Conservation (phyloP, 1,140 invertebrate species). For the Gyrodactylus bullatarudis region DNA sequence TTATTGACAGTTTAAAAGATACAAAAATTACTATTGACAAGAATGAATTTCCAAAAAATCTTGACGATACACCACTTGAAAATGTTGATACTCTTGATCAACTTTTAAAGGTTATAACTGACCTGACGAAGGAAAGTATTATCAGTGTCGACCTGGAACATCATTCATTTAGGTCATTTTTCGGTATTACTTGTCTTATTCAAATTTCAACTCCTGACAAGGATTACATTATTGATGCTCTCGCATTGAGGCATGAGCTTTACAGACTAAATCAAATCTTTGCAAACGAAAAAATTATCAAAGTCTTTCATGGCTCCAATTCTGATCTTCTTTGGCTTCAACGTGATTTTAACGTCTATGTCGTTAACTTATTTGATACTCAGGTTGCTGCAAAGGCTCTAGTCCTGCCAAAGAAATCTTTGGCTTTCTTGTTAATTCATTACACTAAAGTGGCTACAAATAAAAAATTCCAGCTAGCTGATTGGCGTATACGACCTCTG, state of each 20-base stretch:
- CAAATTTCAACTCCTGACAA: constrained; percentile 53
- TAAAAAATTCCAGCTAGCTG: constrained; percentile 63
- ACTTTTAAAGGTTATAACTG: constrained; percentile 30
- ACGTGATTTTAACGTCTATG: constrained; percentile 59
- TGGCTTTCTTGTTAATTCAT: constrained; percentile 38
- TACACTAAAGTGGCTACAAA: constrained; percentile 45
- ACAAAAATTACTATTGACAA: too few species aligned
- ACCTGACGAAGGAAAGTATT: constrained; percentile 31
- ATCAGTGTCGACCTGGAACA: constrained; percentile 60
- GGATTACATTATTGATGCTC: constrained; percentile 65
- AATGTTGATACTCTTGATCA: constrained; percentile 32
- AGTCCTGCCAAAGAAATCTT: constrained; percentile 30
- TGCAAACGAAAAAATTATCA: constrained; percentile 53
- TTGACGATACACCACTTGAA: background rate
- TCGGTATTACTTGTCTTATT: constrained; percentile 56
- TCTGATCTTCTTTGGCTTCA: constrained; percentile 69
- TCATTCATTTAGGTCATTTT: constrained; percentile 42
- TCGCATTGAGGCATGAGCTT: constrained; percentile 42
- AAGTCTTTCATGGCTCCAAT: constrained; percentile 73
- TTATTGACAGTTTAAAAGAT: too few species aligned
- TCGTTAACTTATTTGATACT: constrained; percentile 92
- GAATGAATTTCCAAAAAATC: background rate
- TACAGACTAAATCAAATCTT: constrained; percentile 55
- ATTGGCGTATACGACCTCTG: constrained; percentile 74
- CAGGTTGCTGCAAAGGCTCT: constrained; percentile 44